Evolutionary conservation across 2,888 invertebrate species (phyloP), one percentile per base, ranked within the genome.

Genomic region (Chydorus sphaericus): DNA sequence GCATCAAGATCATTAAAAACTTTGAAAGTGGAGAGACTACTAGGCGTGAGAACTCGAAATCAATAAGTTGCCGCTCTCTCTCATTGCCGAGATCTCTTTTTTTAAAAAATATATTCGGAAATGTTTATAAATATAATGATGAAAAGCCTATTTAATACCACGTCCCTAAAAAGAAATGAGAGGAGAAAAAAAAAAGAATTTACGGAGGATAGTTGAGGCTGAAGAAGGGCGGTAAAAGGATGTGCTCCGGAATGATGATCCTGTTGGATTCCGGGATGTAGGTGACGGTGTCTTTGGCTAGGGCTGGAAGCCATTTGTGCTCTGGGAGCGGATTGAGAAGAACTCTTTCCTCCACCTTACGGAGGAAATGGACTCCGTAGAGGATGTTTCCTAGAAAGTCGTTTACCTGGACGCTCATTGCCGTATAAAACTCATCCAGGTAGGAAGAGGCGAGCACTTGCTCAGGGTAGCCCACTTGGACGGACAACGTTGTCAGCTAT

Each of bases 311-410:
- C 69, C 69, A 69, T 29, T 66, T 66, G 54, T 70, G 67, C 53
- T 73, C 71, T 20, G 65, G 66, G 14, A 67, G 62, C 20, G 68
- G 67, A 37, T 65, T 64, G 3, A 63, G 64, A 29, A 74, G 64
- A 49, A 68, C 63, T 39, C 64, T 66, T 61, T 73, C 69, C 58
- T 72, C 68, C 29, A 69, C 62, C 57, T 68, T 67, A 52, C 70
- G 68, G 33, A 70, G 63, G 62, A 75, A 77, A 2, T 62, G 62
- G 38, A 74, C 69, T 1, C 73, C 71, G 61, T 71, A 70, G 44
- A 71, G 66, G 4, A 75, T 66, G 63, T 76, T 77, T 56, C 69
- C 68, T 62, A 77, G 77, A 60, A 77, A 73, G 62, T 76, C 73
- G 20, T 69, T 66, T 60, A 70, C 71, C 61, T 76, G 70, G 38